Evolutionary conservation across 2,888 invertebrate genomes (phyloP).

Genomic region (Salticus scenicus): DNA sequence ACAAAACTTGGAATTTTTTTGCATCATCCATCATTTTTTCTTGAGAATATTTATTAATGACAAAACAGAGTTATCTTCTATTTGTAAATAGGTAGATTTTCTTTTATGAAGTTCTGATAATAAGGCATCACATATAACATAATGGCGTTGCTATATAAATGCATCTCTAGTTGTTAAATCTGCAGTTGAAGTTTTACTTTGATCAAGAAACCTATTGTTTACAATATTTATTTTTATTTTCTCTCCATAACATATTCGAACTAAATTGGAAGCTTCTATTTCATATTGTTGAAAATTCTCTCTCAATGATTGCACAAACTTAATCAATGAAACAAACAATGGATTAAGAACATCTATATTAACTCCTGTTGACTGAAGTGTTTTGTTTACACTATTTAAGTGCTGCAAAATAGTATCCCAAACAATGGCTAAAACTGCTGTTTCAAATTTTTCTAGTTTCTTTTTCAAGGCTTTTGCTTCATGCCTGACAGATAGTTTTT

Average conservation of each 20-base stretch:
- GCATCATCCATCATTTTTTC: not conserved
- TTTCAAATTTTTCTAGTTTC: not conserved
- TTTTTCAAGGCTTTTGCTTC: not conserved
- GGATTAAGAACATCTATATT: not conserved
- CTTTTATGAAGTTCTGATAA: not conserved
- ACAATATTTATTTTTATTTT: not conserved
- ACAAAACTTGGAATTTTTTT: not conserved
- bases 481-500: not conserved
- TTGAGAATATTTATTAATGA: not conserved
- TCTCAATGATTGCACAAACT: not conserved
- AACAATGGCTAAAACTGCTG: not conserved
- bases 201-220: not conserved
- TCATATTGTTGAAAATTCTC: not conserved
- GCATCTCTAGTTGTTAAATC: not conserved
- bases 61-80: not conserved
- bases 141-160: not conserved
- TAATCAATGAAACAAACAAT: not conserved
- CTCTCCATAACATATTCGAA: not conserved
- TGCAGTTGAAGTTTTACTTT: not conserved
- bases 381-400: not conserved
- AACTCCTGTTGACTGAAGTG: not conserved
- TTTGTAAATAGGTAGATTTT: not conserved
- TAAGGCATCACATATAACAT: slow-evolving; percentile 5
- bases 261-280: not conserved
- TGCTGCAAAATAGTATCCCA: slow-evolving; percentile 2